A percentile compares a stretch with the other conserved stretches of the same genome.
Conservation (phyloP, 2,797 vertebrate species). For the Rhabdophis nuchalis region DNA sequence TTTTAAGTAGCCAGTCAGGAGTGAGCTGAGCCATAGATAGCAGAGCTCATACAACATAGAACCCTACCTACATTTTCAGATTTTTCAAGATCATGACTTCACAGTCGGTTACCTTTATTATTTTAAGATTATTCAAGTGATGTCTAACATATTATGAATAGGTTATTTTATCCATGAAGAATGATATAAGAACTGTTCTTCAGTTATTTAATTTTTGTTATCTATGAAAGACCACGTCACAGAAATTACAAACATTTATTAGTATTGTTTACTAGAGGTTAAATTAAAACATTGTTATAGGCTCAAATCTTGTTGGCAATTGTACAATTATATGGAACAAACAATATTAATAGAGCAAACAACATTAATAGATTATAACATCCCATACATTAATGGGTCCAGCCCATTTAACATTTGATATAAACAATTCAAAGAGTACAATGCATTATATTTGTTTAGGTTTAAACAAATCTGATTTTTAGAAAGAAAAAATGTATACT, state of each 20-base stretch:
- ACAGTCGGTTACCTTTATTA: neutral
- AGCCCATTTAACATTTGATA: constrained; percentile 72
- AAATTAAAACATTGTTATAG: constrained; percentile 60
- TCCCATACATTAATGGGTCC: constrained; percentile 71
- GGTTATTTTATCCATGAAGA: neutral
- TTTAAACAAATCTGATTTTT: constrained; percentile 53
- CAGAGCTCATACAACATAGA: neutral
- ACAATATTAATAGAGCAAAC: constrained; percentile 56
- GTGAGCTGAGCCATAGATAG: neutral
- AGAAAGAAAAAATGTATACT: constrained; percentile 27
- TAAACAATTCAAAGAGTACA: constrained; percentile 52
- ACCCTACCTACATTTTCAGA: neutral
- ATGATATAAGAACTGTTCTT: neutral
- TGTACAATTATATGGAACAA: constrained; percentile 57
- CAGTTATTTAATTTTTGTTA: constrained; percentile 3
- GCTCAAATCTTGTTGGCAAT: constrained; percentile 52
- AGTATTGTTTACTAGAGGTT: constrained; percentile 60
- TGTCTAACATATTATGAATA: neutral
- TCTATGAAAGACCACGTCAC: constrained; percentile 45
- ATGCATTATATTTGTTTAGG: constrained; percentile 37
- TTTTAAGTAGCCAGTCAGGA: neutral
- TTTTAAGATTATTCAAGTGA: neutral
- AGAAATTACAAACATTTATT: constrained; percentile 71
- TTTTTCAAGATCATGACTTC: neutral
- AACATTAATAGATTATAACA: constrained; percentile 57